Evolutionary conservation across 2,113 vertebrate species (phyloP).

Genomic region (Notechis scutatus): DNA sequence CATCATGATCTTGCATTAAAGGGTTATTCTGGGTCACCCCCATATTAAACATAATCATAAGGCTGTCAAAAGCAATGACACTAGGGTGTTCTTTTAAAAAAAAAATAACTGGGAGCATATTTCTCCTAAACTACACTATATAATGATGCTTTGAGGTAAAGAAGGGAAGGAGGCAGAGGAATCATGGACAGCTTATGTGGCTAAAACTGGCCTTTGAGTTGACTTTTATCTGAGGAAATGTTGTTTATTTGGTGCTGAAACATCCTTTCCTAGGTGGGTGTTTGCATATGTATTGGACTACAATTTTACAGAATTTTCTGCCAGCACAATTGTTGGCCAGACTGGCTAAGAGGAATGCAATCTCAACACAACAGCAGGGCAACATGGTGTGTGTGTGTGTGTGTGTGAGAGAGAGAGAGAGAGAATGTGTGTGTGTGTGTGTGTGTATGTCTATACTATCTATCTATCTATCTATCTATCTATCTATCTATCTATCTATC

Average conservation of each 20-base stretch:
- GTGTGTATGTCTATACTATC: too few relatives aligned
- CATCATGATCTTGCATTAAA: conserved; percentile 62
- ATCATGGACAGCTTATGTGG: background rate
- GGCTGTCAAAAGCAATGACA: conserved; percentile 67
- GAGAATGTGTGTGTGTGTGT: too few relatives aligned
- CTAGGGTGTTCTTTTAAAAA: background rate
- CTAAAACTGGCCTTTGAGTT: background rate
- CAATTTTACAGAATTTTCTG: background rate
- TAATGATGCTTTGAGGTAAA: conserved; percentile 41
- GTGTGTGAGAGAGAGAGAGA: too few relatives aligned
- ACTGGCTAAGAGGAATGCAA: background rate
- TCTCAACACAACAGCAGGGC: background rate
- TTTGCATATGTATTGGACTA: background rate
- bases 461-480: too few relatives aligned
- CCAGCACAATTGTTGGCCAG: background rate
- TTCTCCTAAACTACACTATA: conserved; percentile 19
- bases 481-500: too few relatives aligned
- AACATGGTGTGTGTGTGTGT: background rate
- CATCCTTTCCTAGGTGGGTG: background rate
- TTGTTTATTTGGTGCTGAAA: background rate
- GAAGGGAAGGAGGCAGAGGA: background rate
- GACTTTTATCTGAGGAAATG: background rate
- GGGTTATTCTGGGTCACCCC: conserved; percentile 61
- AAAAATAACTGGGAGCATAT: conserved; percentile 22
- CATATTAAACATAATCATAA: conserved; percentile 63